These are phyloP conservation scores for Drosophila paulistorum DNA, from an alignment of 1,140 invertebrate species.

Conservation along the genomic window DNA sequence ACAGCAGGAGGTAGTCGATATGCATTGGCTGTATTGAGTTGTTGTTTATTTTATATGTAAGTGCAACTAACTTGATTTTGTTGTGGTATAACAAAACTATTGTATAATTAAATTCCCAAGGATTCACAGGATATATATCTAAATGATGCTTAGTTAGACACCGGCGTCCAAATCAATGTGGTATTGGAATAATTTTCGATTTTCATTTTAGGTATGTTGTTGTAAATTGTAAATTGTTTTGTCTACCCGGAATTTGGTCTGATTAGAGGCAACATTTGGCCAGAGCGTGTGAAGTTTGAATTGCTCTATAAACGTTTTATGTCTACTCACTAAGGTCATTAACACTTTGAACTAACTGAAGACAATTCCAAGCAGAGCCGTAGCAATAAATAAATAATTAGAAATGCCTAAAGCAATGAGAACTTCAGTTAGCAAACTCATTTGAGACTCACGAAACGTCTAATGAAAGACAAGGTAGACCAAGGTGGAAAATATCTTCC, in stretches of 20 bases:
- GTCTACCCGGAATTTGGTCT: neutral
- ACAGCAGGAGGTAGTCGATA: slow-evolving; percentile 43
- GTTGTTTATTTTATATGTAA: neutral
- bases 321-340: slow-evolving; percentile 43
- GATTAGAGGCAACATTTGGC: slow-evolving; percentile 15
- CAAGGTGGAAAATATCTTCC: neutral
- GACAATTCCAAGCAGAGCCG: slow-evolving; percentile 6
- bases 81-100: slow-evolving; percentile 45
- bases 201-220: neutral
- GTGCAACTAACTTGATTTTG: too few species aligned
- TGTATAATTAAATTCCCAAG: slow-evolving; percentile 54
- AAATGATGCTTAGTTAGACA: slow-evolving; percentile 11
- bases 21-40: slow-evolving; percentile 16
- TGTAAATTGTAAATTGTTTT: slow-evolving; percentile 5
- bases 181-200: neutral
- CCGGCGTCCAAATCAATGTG: slow-evolving; percentile 12
- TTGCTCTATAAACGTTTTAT: slow-evolving; percentile 39
- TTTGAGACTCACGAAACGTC: neutral
- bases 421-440: slow-evolving; percentile 1
- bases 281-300: neutral
- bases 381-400: slow-evolving; percentile 64
- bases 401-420: slow-evolving; percentile 23
- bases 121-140: slow-evolving; percentile 10
- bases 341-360: slow-evolving; percentile 40
- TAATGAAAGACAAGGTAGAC: slow-evolving; percentile 31